phyloP scores from a whole-genome alignment of 64 coral and sea anemone species.

The Stichodactyla mertensii region DNA sequence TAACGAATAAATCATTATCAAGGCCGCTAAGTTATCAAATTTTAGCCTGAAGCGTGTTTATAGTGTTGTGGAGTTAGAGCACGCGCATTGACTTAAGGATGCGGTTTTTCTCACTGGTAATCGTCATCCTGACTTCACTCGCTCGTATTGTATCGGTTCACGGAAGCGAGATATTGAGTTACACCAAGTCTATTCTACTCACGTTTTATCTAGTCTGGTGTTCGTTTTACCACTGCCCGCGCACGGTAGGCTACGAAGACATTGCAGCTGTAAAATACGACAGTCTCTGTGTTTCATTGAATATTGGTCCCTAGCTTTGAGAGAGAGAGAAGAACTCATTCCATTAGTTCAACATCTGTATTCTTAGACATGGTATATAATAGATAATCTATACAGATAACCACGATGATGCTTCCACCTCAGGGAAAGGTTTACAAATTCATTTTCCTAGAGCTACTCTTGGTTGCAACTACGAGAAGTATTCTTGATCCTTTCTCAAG shows the following conservation, averaged over 20 bases:
- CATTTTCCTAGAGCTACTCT: neutral
- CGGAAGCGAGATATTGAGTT: conserved; percentile 13
- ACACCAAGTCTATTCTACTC: neutral
- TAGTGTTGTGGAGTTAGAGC: neutral
- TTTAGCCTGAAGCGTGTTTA: neutral
- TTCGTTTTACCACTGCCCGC: neutral
- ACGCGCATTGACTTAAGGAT: neutral
- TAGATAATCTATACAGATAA: neutral
- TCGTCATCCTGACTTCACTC: neutral
- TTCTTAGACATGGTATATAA: neutral
- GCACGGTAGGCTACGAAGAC: neutral
- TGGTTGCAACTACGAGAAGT: neutral
- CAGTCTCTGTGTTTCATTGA: too few relatives aligned
- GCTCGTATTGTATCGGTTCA: neutral
- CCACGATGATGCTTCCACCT: neutral
- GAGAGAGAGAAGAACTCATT: neutral
- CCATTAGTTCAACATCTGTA: neutral
- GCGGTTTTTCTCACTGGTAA: neutral
- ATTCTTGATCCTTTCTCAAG: conserved; percentile 4
- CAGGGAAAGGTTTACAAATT: neutral
- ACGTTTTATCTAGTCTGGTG: neutral
- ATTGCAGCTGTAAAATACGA: too few relatives aligned
- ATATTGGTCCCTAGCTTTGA: neutral
- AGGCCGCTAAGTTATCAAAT: too few relatives aligned
- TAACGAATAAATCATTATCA: too few relatives aligned